Conservation (phyloP, 1,140 invertebrate genomes). For the Heliothis subflexa region DNA sequence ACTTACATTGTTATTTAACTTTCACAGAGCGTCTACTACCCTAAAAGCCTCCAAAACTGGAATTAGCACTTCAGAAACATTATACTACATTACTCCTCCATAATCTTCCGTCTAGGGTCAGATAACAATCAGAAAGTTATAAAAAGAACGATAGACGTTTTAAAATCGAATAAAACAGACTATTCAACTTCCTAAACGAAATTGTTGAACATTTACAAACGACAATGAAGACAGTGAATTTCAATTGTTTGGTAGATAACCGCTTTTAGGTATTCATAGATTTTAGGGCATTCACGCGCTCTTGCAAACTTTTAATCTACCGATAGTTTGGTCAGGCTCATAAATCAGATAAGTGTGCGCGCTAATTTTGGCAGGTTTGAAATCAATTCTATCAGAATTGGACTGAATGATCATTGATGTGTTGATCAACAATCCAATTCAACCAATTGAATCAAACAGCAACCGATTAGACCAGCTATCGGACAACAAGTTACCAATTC, state of each 20-base stretch:
- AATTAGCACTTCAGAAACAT: neutral
- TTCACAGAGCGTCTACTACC: neutral
- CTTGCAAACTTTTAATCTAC: too few species aligned
- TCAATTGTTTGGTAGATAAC: neutral
- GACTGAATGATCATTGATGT: too few species aligned
- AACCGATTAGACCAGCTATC: too few species aligned
- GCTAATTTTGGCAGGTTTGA: too few species aligned
- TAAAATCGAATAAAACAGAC: slow-evolving; percentile 16
- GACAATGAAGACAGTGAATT: neutral
- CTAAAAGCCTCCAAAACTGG: neutral
- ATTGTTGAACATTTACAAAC: neutral
- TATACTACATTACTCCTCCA: neutral
- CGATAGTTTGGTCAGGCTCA: too few species aligned
- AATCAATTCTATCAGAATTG: too few species aligned
- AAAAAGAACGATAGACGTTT: slow-evolving; percentile 25
- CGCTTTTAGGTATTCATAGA: neutral
- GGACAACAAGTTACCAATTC: too few species aligned
- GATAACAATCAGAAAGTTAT: slow-evolving; percentile 10
- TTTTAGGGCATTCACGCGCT: too few species aligned
- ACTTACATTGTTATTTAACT: too few species aligned
- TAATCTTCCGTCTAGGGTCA: neutral
- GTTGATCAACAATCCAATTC: too few species aligned
- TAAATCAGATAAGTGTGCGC: too few species aligned
- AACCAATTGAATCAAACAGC: too few species aligned
- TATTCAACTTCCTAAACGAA: neutral